phyloP scores from a whole-genome alignment of 92 coral and sea anemone species.

The Palythoa grandis region DNA sequence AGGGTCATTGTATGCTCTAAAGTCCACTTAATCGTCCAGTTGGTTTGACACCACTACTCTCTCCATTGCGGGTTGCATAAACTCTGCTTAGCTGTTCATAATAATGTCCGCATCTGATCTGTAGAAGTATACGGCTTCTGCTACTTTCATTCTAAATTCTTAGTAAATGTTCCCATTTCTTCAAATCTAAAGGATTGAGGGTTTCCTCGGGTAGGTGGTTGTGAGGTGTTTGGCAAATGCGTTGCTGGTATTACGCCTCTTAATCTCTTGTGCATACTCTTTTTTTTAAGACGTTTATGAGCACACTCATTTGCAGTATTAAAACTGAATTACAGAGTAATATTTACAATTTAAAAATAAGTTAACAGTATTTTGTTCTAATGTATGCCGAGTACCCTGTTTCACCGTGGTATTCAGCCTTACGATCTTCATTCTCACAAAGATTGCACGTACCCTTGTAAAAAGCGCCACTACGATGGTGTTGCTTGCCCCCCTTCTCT shows the following conservation, averaged over 20 bases:
- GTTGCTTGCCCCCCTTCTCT: too few species aligned
- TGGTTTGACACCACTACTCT: too few species aligned
- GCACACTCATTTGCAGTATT: too few species aligned
- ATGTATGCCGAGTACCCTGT: too few species aligned
- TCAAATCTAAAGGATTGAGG: background rate
- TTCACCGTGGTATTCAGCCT: too few species aligned
- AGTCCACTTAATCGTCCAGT: too few species aligned
- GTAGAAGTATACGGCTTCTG: background rate
- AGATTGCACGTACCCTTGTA: background rate
- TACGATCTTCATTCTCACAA: background rate
- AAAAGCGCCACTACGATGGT: too few species aligned
- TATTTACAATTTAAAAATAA: too few species aligned
- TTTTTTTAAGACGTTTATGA: background rate
- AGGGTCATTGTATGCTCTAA: too few species aligned
- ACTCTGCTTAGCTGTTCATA: background rate
- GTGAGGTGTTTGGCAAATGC: background rate
- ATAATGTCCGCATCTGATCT: background rate
- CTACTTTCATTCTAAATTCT: background rate
- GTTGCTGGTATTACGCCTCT: background rate
- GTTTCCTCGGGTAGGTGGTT: background rate
- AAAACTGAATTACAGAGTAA: too few species aligned
- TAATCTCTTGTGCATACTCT: background rate
- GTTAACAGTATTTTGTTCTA: too few species aligned
- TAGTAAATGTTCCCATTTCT: background rate
- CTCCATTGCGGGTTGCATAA: background rate